Evolutionary conservation across 2,888 invertebrate species (phyloP), one percentile per base, ranked within the genome.

Genomic region (Dilophus febrilis): DNA sequence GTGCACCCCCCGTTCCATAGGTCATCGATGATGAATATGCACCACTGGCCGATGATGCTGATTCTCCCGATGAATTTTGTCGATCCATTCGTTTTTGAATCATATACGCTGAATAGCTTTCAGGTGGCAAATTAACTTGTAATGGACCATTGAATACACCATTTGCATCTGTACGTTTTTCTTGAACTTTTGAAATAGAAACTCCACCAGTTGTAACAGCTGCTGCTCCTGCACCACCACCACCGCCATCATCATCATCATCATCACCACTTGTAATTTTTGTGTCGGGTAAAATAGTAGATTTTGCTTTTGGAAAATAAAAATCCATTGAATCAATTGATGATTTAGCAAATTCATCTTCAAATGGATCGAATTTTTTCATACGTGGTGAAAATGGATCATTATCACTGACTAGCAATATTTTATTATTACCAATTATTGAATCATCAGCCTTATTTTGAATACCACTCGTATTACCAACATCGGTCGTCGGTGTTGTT

Each of bases 61-160:
- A 55, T 18, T 47, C 48, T 12, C 50, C 48, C n/a, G 51, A 49
- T 33, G 50, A 52, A 18, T 45, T 43, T 45, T 44, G 43, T 18
- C 42, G 38, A 39, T 51, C 49, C 49, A 56, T 47, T 49, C 48
- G 27, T 32, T 42, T 45, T 26, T 38, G 61, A 66, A 59, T 63
- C 47, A 62, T 64, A 29, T 63, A 64, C 46, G 57, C 53, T 8
- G 67, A 61, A 52, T 49, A 49, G 33, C 64, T 62, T 49, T 80
- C 80, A 10, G 75, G 77, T 32, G 76, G 77, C 51, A 80, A 58
- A 42, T 72, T 68, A 35, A 79, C 80, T 49, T 78, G 77, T 44
- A 80, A 64, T 30, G 77, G 75, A 3, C 77, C 76, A 56, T 76
- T 71, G 51, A 71, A 71, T 40, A 68, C 66, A 42, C 57, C 65